Evolutionary conservation across 2,888 invertebrate species (phyloP).

Genomic region (Brachypterus glaber): DNA sequence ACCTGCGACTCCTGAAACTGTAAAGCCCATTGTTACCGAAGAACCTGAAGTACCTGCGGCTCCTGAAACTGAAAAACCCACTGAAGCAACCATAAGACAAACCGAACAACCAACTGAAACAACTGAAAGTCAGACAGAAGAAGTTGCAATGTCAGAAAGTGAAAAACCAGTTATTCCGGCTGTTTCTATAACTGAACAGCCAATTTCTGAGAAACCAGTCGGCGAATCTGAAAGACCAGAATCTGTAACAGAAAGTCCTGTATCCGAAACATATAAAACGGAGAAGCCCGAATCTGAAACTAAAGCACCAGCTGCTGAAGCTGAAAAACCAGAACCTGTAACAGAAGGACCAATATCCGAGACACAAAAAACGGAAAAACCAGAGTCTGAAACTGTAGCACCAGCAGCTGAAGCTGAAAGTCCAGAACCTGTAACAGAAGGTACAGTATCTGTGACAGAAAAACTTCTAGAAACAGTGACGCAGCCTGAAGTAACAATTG

Average conservation of each 20-base stretch:
- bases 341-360: constrained; percentile 6
- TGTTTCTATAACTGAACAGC: not conserved
- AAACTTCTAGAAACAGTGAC: constrained; percentile 15
- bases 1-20: not conserved
- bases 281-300: constrained; percentile 12
- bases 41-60: constrained; percentile 2
- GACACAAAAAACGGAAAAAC: constrained; percentile 11
- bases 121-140: constrained; percentile 6
- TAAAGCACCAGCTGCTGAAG: constrained; percentile 14
- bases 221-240: constrained; percentile 14
- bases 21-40: constrained; percentile 4
- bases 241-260: constrained; percentile 12
- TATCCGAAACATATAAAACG: no score
- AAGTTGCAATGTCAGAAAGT: constrained; percentile 4
- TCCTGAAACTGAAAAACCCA: not conserved
- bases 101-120: constrained; percentile 10
- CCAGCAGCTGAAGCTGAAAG: constrained; percentile 13
- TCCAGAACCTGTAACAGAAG: constrained; percentile 15
- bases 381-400: constrained; percentile 13
- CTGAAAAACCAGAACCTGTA: not conserved
- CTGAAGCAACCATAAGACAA: constrained; percentile 5
- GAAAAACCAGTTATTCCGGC: constrained; percentile 7
- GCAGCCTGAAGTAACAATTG: constrained; percentile 18
- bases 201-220: constrained; percentile 7
- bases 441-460: constrained; percentile 11